phyloP scores from a whole-genome alignment of 2,888 invertebrate genomes.

The Hanleya hanleyi region DNA sequence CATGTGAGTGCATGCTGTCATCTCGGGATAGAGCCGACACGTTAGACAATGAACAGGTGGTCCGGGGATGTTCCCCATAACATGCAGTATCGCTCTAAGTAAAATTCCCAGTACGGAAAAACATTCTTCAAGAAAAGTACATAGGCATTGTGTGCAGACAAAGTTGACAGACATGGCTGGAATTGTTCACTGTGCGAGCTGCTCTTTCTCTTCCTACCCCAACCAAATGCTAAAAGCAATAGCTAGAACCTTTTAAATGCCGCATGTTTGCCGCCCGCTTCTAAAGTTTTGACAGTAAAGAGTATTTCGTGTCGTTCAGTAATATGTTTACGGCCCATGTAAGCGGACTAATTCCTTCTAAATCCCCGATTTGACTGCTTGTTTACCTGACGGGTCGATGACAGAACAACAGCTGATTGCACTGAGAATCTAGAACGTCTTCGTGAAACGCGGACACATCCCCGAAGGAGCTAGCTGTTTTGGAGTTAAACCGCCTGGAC shows the following conservation, averaged over 20 bases:
- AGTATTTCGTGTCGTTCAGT: not conserved
- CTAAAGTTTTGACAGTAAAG: not conserved
- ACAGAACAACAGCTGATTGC: not conserved
- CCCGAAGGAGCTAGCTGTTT: not conserved
- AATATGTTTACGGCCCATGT: not conserved
- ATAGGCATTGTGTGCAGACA: not conserved
- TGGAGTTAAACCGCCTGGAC: no score
- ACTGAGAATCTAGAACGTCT: not conserved
- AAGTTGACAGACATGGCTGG: conserved; percentile 5
- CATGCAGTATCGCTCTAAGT: no score
- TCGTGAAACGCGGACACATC: not conserved
- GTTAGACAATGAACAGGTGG: not conserved
- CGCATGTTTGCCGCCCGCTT: not conserved
- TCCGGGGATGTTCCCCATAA: no score
- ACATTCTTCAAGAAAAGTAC: not conserved
- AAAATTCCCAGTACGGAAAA: not conserved
- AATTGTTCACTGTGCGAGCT: not conserved
- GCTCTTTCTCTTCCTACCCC: not conserved
- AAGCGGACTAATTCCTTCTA: not conserved
- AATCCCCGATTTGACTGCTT: not conserved
- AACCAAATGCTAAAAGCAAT: conserved; percentile 3
- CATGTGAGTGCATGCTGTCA: not conserved
- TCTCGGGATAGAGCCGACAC: not conserved
- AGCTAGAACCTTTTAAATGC: not conserved
- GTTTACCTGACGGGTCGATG: not conserved